phyloP scores from a whole-genome alignment of 2,797 vertebrate species.

The Danio kyathit region DNA sequence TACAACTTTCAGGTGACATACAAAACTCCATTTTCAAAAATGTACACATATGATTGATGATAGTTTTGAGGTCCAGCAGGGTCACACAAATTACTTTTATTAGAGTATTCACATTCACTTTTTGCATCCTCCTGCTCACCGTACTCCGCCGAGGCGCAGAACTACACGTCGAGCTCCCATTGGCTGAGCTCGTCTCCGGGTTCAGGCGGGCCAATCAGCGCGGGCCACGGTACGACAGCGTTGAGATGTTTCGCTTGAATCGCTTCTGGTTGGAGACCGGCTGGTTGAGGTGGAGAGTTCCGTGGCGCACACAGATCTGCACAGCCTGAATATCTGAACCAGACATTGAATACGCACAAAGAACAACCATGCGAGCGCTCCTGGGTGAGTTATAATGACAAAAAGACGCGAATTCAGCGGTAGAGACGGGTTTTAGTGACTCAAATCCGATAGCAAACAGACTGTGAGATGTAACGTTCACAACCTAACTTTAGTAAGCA shows the following conservation, averaged over 20 bases:
- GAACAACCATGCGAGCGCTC: slow-evolving; percentile 46
- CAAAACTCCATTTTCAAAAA: no score
- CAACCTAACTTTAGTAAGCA: not conserved
- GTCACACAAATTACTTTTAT: no score
- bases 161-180: slow-evolving; percentile 81
- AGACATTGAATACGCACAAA: not conserved
- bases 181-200: slow-evolving; percentile 66
- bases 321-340: not conserved
- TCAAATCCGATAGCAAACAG: not conserved
- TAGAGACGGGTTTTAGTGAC: not conserved
- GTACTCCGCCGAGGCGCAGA: slow-evolving; percentile 40
- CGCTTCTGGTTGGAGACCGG: slow-evolving; percentile 20
- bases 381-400: slow-evolving; percentile 46
- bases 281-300: not conserved
- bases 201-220: slow-evolving; percentile 74
- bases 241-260: slow-evolving; percentile 35
- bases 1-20: no score
- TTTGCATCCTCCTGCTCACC: slow-evolving; percentile 33
- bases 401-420: not conserved
- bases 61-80: no score
- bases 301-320: not conserved
- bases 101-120: not conserved
- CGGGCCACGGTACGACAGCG: slow-evolving; percentile 79
- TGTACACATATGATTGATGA: no score
- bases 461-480: not conserved